Base-by-base conservation (phyloP, 2,797 vertebrate species). In the Sciurus carolinensis region DNA sequence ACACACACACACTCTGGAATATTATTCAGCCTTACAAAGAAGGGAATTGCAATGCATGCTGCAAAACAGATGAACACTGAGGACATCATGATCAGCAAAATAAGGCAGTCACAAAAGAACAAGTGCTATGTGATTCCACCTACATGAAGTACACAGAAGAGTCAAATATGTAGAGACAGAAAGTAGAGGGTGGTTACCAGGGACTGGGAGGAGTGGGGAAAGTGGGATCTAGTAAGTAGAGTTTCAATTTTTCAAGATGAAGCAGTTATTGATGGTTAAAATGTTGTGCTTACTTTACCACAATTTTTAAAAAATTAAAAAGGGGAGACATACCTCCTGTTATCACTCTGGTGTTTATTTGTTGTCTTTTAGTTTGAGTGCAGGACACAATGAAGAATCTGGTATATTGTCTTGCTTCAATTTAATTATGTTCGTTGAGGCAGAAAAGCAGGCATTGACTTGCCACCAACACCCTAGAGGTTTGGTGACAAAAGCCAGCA, bases 21-120 rank as follows among this genome's bases (percentile, higher is more conserved):
- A 89, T 81, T 28, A 81, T 36, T 94, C 39, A 95, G 24, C 7
- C 33, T 91, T 95, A 67, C 36, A 85, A 88, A 22, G 13, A 90
- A 88, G 39, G 26, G 44, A 84, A 85, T 47, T 59, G 15, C 26
- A 24, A 85, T 62, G 33, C 17, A 33, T 44, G n/a, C 36, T 81
- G 59, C n/a, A 44, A 75, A 15, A 62, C 36, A 39, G n/a, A 83
- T 86, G 62, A 75, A 81, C n/a, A 3, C 57, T 30, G 28, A 81
- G 50, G 59, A 75, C 30, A 57, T 72, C 44, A 62, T 71, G 62
- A 22, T 83, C 77, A 92, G n/a, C 26, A 39, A 76, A 81, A 77
- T 13, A 10, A 73, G 18, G 26, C 54, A 76, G 13, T 50, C 8
- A 15, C 3, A 13, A 94, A 89, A 77, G 9, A 36, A 72, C 15